Base-by-base conservation (phyloP, 2,888 invertebrate genomes). In the Hypsopygia costalis region DNA sequence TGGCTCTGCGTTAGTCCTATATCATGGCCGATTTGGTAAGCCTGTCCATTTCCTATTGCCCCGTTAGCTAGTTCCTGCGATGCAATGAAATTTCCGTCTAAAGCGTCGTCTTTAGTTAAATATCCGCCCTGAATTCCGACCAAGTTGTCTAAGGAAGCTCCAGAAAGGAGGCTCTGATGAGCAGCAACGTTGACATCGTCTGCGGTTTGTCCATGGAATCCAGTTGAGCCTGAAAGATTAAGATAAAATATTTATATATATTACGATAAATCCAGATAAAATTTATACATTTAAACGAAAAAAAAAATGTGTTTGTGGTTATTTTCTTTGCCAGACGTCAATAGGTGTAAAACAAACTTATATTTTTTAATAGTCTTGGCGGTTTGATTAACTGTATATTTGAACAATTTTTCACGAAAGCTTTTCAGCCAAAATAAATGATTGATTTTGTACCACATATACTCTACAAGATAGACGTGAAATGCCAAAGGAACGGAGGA, bases 171-270 rank as follows among this genome's bases (percentile, higher is more conserved):
- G 41, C 88, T 88, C 42, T 87, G 80, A 51, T 89, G 89, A 32
- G 76, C 89, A 0, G 89, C 89, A 1, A 89, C 70, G 58, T 89
- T 89, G 9, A 89, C 69, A 0, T 83, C 68, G 35, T 89, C 82
- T 0, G 87, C 89, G 16, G 89, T 85, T 49, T 85, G 78, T 1
- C 89, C 89, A 46, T 80, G 73, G 62, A 77, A 89, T 2, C 88
- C 87, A 25, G 78, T 71, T 39, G 86, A 82, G 39, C 89, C 89
- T 89, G 68, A 34, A 70, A 61, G 21, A 1, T 27, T 12, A 36
- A 9, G 8, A 10, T 27, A 6, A 1, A 11, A 21, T 21, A 21
- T 21, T 21, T 3, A 8, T 21, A 29, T 36, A 28, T 28, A 1
- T 21, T n/a, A 11, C 25, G n/a, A n/a, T n/a, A n/a, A n/a, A n/a